Percentiles rank a stretch among this genome's conserved stretches.
Conservation (phyloP, 2,113 vertebrate genomes). For the Thalassarche chlororhynchos region DNA sequence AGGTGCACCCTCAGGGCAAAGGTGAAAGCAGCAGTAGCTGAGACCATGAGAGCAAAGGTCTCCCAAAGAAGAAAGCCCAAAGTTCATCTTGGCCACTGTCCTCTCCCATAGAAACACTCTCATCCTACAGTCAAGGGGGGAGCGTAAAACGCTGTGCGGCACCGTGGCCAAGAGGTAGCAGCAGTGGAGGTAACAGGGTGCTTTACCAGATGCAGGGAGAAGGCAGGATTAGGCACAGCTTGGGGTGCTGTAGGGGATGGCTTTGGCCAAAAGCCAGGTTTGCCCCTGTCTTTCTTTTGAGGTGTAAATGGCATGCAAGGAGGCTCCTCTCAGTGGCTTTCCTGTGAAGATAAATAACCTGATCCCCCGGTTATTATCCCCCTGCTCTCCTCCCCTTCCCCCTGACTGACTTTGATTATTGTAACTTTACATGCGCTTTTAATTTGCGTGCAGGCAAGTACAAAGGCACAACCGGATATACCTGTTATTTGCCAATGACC, state of each 20-base stretch:
- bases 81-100: background rate
- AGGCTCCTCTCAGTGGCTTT: background rate
- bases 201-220: background rate
- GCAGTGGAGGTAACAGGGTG: background rate
- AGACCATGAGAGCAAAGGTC: background rate
- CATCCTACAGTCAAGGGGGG: background rate
- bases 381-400: conserved; percentile 60
- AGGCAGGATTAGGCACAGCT: background rate
- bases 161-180: background rate
- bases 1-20: background rate
- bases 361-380: conserved; percentile 62
- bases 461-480: conserved; percentile 83
- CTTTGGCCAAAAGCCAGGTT: conserved; percentile 22
- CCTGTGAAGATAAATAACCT: conserved; percentile 64
- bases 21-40: background rate
- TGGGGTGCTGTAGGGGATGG: background rate
- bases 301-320: conserved; percentile 58
- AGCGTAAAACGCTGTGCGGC: fast-evolving
- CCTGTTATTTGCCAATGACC: conserved; percentile 86
- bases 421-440: conserved; percentile 75
- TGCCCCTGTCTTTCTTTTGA: conserved; percentile 38
- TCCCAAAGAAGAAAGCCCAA: background rate
- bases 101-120: background rate
- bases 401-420: conserved; percentile 70
- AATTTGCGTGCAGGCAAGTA: conserved; percentile 79